Evolutionary conservation across 2,888 invertebrate species (phyloP), one percentile per base, ranked within the genome.

Genomic region (Metopia argyrocephala): DNA sequence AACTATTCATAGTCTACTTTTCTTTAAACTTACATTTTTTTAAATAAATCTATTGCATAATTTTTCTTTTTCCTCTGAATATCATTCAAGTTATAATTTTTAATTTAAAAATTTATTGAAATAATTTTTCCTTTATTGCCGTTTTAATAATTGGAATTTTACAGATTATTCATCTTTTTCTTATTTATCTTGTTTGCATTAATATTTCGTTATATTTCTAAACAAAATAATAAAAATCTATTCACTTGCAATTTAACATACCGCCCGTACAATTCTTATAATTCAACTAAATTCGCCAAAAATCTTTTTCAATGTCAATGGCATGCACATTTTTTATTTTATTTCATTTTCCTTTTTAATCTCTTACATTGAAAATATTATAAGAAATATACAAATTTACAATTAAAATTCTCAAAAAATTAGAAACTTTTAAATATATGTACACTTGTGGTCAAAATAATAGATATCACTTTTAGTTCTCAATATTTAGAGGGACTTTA

Each of bases 291-390:
- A 62, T 83, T 73, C 45, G 65, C 69, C 79, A 23, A 82, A 83
- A 76, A 68, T 71, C 28, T 59, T 28, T 76, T 84, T 84, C 84
- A 85, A 83, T 84, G 85, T 81, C 85, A 85, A 83, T 84, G 84
- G 57, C 84, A 83, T 21, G 61, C 70, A 31, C 52, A 66, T 61
- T 48, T 38, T 38, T 38, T n/a, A n/a, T 20, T 48, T 48, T 12
- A n/a, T 48, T 48, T 61, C 52, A 52, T 71, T 38, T 7, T 27
- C 18, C 45, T 65, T 73, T 57, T 57, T 7, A 69, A 28, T 62
- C 54, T 56, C 57, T 74, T 78, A 38, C 76, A 78, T 65, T 78
- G 70, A 65, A 62, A 65, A 45, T 78, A 59, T 52, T 9, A 27
- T 48, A 59, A 71, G 65, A 62, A 78, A 65, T 2, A 27, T n/a